Conservation (phyloP, 1,140 invertebrate genomes). For the Zaprionus capensis region DNA sequence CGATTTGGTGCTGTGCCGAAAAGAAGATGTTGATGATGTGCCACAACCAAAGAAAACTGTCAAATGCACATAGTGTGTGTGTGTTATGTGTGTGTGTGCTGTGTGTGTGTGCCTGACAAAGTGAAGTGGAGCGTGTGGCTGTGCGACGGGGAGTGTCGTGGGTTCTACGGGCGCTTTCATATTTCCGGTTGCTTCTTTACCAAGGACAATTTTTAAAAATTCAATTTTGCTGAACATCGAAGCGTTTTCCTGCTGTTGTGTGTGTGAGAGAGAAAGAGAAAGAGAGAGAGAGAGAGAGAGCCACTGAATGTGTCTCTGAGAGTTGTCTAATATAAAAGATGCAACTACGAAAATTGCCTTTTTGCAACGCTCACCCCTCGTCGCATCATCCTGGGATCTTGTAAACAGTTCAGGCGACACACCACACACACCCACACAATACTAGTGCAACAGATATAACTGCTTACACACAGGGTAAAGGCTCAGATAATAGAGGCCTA, state of each 20-base stretch:
- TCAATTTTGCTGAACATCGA: slow-evolving; percentile 75
- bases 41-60: slow-evolving; percentile 46
- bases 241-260: slow-evolving; percentile 32
- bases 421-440: slow-evolving; percentile 25
- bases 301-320: slow-evolving; percentile 31
- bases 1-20: slow-evolving; percentile 54
- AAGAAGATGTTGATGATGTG: slow-evolving; percentile 71
- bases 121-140: slow-evolving; percentile 33
- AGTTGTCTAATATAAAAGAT: slow-evolving; percentile 64
- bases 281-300: background rate
- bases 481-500: slow-evolving; percentile 16
- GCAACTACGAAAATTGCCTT: slow-evolving; percentile 70
- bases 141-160: background rate
- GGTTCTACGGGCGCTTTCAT: slow-evolving; percentile 48
- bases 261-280: background rate
- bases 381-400: background rate
- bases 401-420: slow-evolving; percentile 22
- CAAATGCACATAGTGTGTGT: slow-evolving; percentile 16
- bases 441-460: slow-evolving; percentile 23
- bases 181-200: slow-evolving; percentile 68
- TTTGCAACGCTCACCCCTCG: slow-evolving; percentile 39
- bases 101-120: slow-evolving; percentile 38
- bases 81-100: slow-evolving; percentile 21
- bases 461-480: slow-evolving; percentile 2
- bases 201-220: slow-evolving; percentile 79